These are phyloP conservation scores for Rhynchomys soricoides DNA, from an alignment of 2,113 vertebrate genomes.

Conservation along the genomic window DNA sequence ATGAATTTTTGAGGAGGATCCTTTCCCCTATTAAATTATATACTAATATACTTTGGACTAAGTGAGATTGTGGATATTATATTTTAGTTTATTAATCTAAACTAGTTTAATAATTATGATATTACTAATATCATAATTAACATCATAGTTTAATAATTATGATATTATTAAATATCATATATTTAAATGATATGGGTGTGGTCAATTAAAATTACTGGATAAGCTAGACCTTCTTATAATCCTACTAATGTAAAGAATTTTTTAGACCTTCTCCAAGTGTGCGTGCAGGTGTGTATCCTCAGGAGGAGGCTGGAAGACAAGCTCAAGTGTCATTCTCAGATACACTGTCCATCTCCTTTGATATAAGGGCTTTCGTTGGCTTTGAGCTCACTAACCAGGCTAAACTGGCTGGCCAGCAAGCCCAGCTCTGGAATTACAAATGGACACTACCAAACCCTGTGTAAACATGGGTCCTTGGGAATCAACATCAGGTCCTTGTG, in stretches of 20 bases:
- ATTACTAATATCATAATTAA: too few species aligned
- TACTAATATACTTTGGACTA: background rate
- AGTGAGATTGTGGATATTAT: background rate
- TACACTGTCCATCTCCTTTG: background rate
- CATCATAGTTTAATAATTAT: too few species aligned
- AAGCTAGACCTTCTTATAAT: background rate
- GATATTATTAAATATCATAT: too few species aligned
- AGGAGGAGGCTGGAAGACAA: background rate
- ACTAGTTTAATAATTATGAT: too few species aligned
- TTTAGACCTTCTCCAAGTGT: background rate
- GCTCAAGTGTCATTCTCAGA: background rate
- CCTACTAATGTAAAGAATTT: background rate
- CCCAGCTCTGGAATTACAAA: background rate
- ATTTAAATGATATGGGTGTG: background rate
- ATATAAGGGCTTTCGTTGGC: background rate
- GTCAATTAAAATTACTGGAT: constrained; percentile 11
- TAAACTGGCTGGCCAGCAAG: background rate
- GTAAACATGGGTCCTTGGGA: background rate
- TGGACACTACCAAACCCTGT: background rate
- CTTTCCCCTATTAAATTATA: background rate
- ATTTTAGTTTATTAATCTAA: too few species aligned
- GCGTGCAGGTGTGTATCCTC: too few species aligned
- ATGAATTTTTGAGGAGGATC: background rate
- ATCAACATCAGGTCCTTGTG: background rate
- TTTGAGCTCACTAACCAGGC: background rate